Base-by-base conservation (phyloP, 2,888 invertebrate species). In the Rhimphoctona megacephalus region DNA sequence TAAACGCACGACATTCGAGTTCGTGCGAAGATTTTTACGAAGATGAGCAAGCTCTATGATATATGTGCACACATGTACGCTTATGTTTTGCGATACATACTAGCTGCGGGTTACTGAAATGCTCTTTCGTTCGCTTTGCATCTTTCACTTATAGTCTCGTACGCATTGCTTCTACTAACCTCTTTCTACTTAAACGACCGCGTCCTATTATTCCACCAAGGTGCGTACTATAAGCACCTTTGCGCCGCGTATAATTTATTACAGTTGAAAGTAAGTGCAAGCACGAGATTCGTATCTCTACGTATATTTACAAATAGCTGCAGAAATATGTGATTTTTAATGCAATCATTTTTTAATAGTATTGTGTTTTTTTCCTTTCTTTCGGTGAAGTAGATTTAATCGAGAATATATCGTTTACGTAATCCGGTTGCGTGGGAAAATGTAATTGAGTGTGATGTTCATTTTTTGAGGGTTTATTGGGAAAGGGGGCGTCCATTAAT, bases 51-150 rank as follows among this genome's bases (percentile, higher is more conserved):
- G 49, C 49, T 49, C 49, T 49, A 5, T 49, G 49, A 49, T 49
- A 19, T 19, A 49, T 49, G 5, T 7, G 17, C 7, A 5, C 6
- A n/a, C 49, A 49, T 57, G 69, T 46, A 49, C 17, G 19, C 1
- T 49, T 57, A 30, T 69, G 54, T 69, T 54, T 46, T 43, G 11
- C 43, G 5, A 7, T 57, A 57, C 30, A 43, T 76, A n/a, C 76
- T 39, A 39, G n/a, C 64, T 61, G 54, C 69, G 57, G 57, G 77
- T 43, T 73, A 77, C 57, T 78, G 67, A 33, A 83, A 81, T 61
- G 66, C 81, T 81, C 70, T 43, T 74, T 73, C 83, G 83, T 86
- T 83, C 83, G 78, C 76, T 81, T 83, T 81, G 86, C 83, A 83
- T 83, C 73, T 81, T 73, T 72, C 83, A 83, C 83, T 83, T 86